Percentiles rank a stretch among this genome's conserved stretches.
Conservation (phyloP, 1,140 invertebrate genomes). For the Vanessa tameamea region DNA sequence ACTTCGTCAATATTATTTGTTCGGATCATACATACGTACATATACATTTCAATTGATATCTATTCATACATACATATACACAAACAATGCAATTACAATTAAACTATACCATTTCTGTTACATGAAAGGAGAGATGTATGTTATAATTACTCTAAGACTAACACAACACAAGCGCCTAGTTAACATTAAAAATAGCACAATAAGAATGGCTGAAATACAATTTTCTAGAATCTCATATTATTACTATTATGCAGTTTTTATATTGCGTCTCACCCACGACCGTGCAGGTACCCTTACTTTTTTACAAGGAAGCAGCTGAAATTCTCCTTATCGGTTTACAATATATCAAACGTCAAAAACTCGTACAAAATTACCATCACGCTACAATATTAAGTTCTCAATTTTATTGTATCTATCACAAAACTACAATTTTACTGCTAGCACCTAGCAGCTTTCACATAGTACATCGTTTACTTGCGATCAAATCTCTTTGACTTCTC, state of each 20-base stretch:
- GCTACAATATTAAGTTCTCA: slow-evolving; percentile 67
- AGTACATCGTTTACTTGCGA: slow-evolving; percentile 51
- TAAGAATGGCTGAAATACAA: slow-evolving; percentile 66
- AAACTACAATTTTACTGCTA: slow-evolving; percentile 78
- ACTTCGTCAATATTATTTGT: too few species aligned
- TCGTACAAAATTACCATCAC: slow-evolving; percentile 71
- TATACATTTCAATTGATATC: too few species aligned
- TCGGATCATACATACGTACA: too few species aligned
- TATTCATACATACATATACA: background rate
- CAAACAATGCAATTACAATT: background rate
- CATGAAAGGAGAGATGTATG: slow-evolving; percentile 52
- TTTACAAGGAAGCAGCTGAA: slow-evolving; percentile 29
- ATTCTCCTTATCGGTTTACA: slow-evolving; percentile 28
- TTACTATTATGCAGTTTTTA: slow-evolving; percentile 61
- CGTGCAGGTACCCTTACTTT: slow-evolving; percentile 18
- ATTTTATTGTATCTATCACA: slow-evolving; percentile 79
- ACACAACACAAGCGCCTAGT: slow-evolving; percentile 76
- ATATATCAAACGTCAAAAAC: slow-evolving; percentile 53
- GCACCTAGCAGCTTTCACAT: slow-evolving; percentile 75
- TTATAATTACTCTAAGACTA: slow-evolving; percentile 64
- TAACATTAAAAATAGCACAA: slow-evolving; percentile 77
- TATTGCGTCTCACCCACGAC: slow-evolving; percentile 56
- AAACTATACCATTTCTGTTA: background rate
- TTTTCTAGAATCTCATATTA: slow-evolving; percentile 68
- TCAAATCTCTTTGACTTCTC: slow-evolving; percentile 57